Conservation (phyloP, 2,113 vertebrate genomes). For the Rostratula benghalensis region DNA sequence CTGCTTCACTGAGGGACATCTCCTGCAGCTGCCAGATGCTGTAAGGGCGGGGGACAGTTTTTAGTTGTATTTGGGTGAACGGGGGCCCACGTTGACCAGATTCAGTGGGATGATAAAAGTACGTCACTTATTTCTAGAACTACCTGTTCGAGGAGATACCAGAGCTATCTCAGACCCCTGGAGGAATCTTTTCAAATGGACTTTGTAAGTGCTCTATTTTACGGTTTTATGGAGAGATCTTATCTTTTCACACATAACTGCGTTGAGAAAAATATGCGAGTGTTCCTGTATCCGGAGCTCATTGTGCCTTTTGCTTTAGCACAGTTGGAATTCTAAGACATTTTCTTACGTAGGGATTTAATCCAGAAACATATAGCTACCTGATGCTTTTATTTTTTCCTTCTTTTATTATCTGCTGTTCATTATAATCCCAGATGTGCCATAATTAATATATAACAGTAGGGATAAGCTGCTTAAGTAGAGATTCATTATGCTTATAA, state of each 20-base stretch:
- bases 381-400: background rate
- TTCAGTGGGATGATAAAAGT: background rate
- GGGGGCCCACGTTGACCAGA: background rate
- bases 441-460: background rate
- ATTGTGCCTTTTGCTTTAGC: background rate
- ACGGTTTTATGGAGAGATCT: background rate
- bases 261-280: background rate
- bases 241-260: background rate
- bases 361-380: background rate
- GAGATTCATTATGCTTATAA: constrained; percentile 18
- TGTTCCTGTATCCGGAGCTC: background rate
- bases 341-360: constrained; percentile 3
- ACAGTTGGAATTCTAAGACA: background rate
- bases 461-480: background rate
- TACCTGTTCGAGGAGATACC: background rate
- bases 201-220: constrained; percentile 8
- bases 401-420: background rate
- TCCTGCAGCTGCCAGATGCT: background rate
- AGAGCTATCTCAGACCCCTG: background rate
- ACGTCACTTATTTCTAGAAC: background rate
- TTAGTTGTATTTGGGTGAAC: background rate
- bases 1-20: background rate
- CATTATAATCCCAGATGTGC: background rate
- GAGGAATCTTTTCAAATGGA: constrained; percentile 8
- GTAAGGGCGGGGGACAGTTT: background rate